Base-by-base conservation (phyloP, 2,888 invertebrate genomes). In the Ochlodes sylvanus region DNA sequence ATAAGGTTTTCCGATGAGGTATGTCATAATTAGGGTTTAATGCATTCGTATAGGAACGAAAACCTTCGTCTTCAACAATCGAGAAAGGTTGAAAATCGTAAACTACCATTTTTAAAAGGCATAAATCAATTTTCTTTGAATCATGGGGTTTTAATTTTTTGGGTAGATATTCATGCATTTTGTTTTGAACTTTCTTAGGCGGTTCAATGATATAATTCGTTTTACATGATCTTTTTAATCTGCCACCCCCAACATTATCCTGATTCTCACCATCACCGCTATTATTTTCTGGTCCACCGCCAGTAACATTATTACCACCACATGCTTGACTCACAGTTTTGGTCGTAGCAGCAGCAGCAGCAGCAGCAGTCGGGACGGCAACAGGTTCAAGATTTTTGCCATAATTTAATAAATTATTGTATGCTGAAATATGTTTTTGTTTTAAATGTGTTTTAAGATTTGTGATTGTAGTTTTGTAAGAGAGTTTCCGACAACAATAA, bases 81-180 rank as follows among this genome's bases (percentile, higher is more conserved):
- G 63, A 54, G 19, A 63, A 63, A 9, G 50, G 63, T 63, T 63
- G 63, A 17, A 63, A 63, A 17, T 63, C 63, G 32, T 63, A 63
- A 4, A 41, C 19, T 7, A 63, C 38, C 50, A 63, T 52, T 54
- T 54, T 52, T 19, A 63, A 17, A 15, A 63, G 63, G 7, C n/a
- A 15, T 54, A 44, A 0, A 44, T 44, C 44, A 15, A 44, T 44
- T 44, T 12, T 44, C 12, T 44, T n/a, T 44, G 44, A n/a, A 6
- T 44, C 10, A n/a, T 6, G 4, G 2, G 5, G 2, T n/a, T 44
- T n/a, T 44, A 10, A 12, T 15, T 10, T 15, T 44, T 44, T n/a
- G 14, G 10, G n/a, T 15, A 15, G 12, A 4, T 44, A n/a, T n/a
- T n/a, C n/a, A n/a, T n/a, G n/a, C n/a, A n/a, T n/a, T n/a, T n/a